Base-by-base conservation (phyloP, 1,140 invertebrate genomes). In the Macrobrachium rosenbergii region DNA sequence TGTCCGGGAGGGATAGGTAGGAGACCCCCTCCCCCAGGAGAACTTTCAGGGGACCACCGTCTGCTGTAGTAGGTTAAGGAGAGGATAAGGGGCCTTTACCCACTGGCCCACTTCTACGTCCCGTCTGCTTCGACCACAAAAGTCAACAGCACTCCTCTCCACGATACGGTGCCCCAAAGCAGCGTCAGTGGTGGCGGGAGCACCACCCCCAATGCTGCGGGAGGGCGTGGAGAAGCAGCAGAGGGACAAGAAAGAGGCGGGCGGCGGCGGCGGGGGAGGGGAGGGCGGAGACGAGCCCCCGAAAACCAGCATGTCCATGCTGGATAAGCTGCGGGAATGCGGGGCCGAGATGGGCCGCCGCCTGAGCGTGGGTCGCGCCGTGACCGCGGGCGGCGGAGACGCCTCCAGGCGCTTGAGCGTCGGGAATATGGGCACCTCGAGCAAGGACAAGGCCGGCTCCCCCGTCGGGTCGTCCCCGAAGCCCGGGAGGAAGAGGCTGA, bases 361-460 rank as follows among this genome's bases (percentile, higher is more conserved):
- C n/a, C 59, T 87, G 23, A 87, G 84, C n/a, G 84, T 82, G 12
- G 84, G 78, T 17, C 21, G 67, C 5, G 67, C 67, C 21, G 67
- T 37, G 67, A 37, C 72, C 16, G 78, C 67, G 14, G 67, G 67
- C 19, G 84, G 79, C 60, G 75, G 62, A n/a, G 64, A 11, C 60
- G 11, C 69, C 58, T 28, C 64, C 19, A 63, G 73, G 21, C 67
- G 90, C 86, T n/a, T 83, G 77, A 89, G 78, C 37, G 88, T 88
- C 67, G 91, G 91, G 14, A 88, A 83, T 52, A 59, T 88, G 43
- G 87, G 85, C 69, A 78, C 87, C 69, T 75, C 60, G 64, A 64
- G 69, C 17, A 72, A 58, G 52, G 60, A 81, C 8, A 62, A 17
- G 23, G 19, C 59, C 21, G 17, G 76, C n/a, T 75, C 52, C 16